Evolutionary conservation across 2,113 vertebrate genomes (phyloP).

Genomic region (Hypocryptadius cinnamomeus): DNA sequence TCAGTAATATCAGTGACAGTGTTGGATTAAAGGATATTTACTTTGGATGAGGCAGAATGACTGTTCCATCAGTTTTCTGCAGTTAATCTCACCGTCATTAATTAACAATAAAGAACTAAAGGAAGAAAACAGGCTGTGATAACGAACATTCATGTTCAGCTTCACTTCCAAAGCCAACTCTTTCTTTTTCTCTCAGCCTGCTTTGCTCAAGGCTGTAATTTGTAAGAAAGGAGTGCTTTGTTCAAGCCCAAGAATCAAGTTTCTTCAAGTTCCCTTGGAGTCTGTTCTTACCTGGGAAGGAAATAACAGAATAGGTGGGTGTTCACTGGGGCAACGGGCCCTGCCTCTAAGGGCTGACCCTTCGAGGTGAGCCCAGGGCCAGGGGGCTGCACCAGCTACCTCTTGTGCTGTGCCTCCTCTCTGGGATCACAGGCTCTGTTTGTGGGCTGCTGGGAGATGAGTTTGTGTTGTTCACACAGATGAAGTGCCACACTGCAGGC

Average conservation of each 20-base stretch:
- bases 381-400: neutral
- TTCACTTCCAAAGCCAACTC: neutral
- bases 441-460: neutral
- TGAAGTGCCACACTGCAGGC: neutral
- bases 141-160: neutral
- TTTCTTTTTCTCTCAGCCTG: neutral
- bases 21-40: neutral
- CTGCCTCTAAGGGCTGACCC: neutral
- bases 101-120: constrained; percentile 20
- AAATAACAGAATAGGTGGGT: neutral
- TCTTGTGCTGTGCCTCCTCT: neutral
- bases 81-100: neutral
- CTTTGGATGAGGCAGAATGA: constrained; percentile 1
- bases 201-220: constrained; percentile 39
- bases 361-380: neutral
- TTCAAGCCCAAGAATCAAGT: constrained; percentile 31
- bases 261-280: constrained; percentile 33
- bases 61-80: neutral
- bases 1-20: neutral
- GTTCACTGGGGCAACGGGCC: neutral
- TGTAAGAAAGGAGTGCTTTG: constrained; percentile 38
- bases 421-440: neutral
- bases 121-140: neutral
- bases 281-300: constrained; percentile 28
- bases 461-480: neutral